Evolutionary conservation across 2,113 vertebrate species (phyloP).

Genomic region (Nothobranchius furzeri): DNA sequence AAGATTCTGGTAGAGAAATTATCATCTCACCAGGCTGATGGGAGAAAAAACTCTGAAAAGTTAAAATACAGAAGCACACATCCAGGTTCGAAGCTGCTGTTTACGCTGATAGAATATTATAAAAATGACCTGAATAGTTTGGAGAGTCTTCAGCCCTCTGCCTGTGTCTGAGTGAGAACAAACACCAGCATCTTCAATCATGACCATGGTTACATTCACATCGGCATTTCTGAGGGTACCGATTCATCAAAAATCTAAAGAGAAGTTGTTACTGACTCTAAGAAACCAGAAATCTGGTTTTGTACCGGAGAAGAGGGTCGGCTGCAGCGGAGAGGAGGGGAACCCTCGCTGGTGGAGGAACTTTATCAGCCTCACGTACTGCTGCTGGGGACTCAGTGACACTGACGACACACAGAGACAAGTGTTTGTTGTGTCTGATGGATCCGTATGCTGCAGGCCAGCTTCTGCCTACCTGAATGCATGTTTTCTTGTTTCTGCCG

Average conservation of each 20-base stretch:
- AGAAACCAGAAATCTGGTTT: background rate
- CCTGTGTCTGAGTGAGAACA: slow-evolving; percentile 81
- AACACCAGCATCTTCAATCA: background rate
- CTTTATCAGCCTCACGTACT: slow-evolving; percentile 83
- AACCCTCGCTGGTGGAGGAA: slow-evolving; percentile 89
- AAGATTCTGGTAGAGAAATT: slow-evolving; percentile 89
- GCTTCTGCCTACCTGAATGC: slow-evolving; percentile 48
- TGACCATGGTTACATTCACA: too few species aligned
- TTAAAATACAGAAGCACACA: background rate
- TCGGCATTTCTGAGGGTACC: background rate
- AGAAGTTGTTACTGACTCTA: background rate
- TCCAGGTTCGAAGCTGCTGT: too few species aligned
- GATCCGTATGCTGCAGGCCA: background rate
- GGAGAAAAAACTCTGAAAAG: too few species aligned
- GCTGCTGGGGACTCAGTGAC: slow-evolving; percentile 77
- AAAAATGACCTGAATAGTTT: slow-evolving; percentile 72
- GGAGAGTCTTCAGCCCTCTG: slow-evolving; percentile 87
- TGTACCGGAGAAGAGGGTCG: slow-evolving; percentile 85
- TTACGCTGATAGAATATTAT: too few species aligned
- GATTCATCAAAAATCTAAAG: rapidly evolving
- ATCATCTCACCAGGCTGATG: slow-evolving; percentile 84
- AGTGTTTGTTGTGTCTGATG: background rate
- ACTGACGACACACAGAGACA: slow-evolving; percentile 62
- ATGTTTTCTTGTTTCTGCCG: slow-evolving; percentile 33
- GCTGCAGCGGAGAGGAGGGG: slow-evolving; percentile 76